A percentile compares a stretch with the other conserved stretches of the same genome.
Evolutionary conservation across 2,113 vertebrate species (phyloP).

Genomic region (Lipotes vexillifer): DNA sequence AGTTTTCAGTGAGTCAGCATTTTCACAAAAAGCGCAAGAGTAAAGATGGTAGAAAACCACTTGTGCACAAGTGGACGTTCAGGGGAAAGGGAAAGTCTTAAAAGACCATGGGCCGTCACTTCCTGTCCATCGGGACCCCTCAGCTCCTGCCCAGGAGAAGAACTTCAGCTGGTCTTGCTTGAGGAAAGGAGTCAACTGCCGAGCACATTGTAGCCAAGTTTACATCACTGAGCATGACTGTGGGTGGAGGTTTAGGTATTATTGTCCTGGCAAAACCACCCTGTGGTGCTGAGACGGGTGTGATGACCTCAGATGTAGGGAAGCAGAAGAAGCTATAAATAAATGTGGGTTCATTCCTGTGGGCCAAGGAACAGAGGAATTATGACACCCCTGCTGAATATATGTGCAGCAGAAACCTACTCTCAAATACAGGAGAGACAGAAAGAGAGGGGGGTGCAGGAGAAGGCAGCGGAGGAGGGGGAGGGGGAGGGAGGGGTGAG

Average conservation of each 20-base stretch:
- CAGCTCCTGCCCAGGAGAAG: background rate
- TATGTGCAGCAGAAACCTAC: background rate
- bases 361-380: background rate
- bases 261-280: background rate
- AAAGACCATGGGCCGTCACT: background rate
- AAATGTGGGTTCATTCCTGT: background rate
- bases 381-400: background rate
- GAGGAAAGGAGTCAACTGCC: background rate
- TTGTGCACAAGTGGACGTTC: background rate
- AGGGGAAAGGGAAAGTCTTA: background rate
- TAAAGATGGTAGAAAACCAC: background rate
- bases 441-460: too few relatives aligned
- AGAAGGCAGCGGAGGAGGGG: too few relatives aligned
- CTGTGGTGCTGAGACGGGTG: background rate
- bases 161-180: background rate
- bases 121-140: background rate
- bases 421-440: background rate
- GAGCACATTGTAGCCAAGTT: background rate
- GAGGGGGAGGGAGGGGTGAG: fast-evolving
- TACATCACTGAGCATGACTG: too few relatives aligned
- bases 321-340: background rate
- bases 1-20: background rate
- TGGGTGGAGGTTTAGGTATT: background rate
- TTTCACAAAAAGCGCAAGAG: background rate
- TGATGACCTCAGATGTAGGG: background rate